A percentile compares a stretch with the other conserved stretches of the same genome.
Evolutionary conservation across 2,888 invertebrate genomes (phyloP).

Genomic region (Alviniconcha strummeri): DNA sequence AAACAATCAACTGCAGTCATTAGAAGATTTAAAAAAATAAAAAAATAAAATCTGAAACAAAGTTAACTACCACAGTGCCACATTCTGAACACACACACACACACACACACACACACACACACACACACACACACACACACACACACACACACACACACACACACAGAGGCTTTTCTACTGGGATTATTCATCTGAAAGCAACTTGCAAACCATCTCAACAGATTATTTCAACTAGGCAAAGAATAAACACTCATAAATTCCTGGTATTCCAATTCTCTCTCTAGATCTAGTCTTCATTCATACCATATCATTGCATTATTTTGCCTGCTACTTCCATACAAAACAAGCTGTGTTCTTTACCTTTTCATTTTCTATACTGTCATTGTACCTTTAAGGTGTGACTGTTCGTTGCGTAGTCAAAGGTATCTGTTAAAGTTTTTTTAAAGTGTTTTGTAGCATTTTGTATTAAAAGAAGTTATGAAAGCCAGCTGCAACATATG

Average conservation of each 20-base stretch:
- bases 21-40: too few relatives aligned
- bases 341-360: background rate
- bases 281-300: background rate
- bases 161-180: background rate
- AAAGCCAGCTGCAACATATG: too few relatives aligned
- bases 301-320: background rate
- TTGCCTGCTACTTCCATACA: background rate
- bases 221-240: background rate
- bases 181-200: background rate
- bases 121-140: slow-evolving; percentile 9
- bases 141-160: slow-evolving; percentile 3
- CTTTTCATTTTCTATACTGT: too few relatives aligned
- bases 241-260: background rate
- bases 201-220: background rate
- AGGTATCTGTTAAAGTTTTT: too few relatives aligned
- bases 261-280: too few relatives aligned
- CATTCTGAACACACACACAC: background rate
- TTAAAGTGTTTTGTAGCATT: too few relatives aligned
- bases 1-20: too few relatives aligned
- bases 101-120: slow-evolving; percentile 2
- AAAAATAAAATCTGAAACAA: too few relatives aligned
- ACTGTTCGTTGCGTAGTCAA: too few relatives aligned
- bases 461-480: too few relatives aligned
- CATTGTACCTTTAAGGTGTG: too few relatives aligned
- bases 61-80: too few relatives aligned